Evolutionary conservation across 2,113 vertebrate species (phyloP), one percentile per base, ranked within the genome.

Genomic region (Sebastes schlegelii): DNA sequence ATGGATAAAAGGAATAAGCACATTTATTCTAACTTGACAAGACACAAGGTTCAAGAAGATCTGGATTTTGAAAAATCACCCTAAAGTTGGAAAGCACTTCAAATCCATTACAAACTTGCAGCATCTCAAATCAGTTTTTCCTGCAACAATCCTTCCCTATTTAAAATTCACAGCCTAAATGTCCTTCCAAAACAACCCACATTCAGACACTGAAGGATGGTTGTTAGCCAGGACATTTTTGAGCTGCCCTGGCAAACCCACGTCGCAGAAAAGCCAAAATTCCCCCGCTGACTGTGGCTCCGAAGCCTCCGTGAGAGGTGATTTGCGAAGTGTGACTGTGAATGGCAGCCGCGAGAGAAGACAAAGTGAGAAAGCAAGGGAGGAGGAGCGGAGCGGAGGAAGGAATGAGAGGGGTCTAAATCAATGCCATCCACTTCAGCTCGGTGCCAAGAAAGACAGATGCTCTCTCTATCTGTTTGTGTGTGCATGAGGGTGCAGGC

Each of bases 361-460:
- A 88, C 80, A 83, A 78, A 88, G 76, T 77, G 68, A 82, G 81
- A 78, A 83, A 84, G 86, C 57, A 57, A 76, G 60, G 21, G 83
- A 87, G 86, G 79, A 85, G 76, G 63, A 70, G 82, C 43, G 26
- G 71, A 77, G 78, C 17, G 74, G 75, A 84, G 85, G 82, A 89
- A 87, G 91, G 83, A 88, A 78, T 55, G 88, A 88, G 86, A 83
- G 76, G 80, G 85, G 85, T 82, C 85, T 90, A 92, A 91, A 93
- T 92, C 88, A 88, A 92, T 86, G 91, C 80, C 81, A 88, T 92
- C 90, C 83, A 90, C 86, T 85, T 77, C 85, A 89, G 75, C 79
- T 84, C 68, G 19, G 77, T 87, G 91, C 91, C 89, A 90, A 79
- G 86, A 86, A 86, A 94, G 89, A 92, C 88, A 91, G 92, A 93